Evolutionary conservation across 2,797 vertebrate species (phyloP).

Genomic region (Poecilia velifera): DNA sequence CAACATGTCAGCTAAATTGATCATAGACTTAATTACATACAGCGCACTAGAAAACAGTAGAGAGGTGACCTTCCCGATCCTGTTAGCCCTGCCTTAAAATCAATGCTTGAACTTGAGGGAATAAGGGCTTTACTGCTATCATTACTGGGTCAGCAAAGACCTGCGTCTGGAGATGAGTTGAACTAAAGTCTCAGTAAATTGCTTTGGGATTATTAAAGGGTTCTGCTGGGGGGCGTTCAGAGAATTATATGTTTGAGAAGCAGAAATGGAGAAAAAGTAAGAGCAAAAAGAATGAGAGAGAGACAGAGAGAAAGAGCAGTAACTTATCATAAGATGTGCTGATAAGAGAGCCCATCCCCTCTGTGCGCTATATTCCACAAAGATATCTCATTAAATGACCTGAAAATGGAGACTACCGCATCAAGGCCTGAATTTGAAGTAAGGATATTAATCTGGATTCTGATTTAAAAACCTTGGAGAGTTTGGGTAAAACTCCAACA

Average conservation of each 20-base stretch:
- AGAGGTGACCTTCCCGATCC: constrained; percentile 53
- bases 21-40: constrained; percentile 52
- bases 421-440: constrained; percentile 51
- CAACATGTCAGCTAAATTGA: constrained; percentile 44
- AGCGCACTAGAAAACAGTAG: constrained; percentile 35
- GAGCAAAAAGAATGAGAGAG: constrained; percentile 1
- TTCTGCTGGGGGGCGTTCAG: constrained; percentile 47
- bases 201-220: constrained; percentile 73
- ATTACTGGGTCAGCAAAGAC: constrained; percentile 48
- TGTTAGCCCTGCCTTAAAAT: constrained; percentile 58
- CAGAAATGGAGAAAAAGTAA: constrained; percentile 19
- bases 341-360: constrained; percentile 32
- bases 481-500: constrained; percentile 1
- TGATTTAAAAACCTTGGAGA: constrained; percentile 36
- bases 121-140: constrained; percentile 48
- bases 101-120: constrained; percentile 62
- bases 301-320: constrained; percentile 26
- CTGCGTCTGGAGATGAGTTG: constrained; percentile 47
- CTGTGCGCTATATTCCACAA: constrained; percentile 18
- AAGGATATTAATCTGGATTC: constrained; percentile 53
- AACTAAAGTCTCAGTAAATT: constrained; percentile 62
- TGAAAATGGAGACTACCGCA: constrained; percentile 50
- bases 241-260: constrained; percentile 47
- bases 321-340: constrained; percentile 49
- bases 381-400: constrained; percentile 61